A percentile compares a stretch with the other conserved stretches of the same genome.
These are phyloP conservation scores for Teleogryllus occipitalis DNA, from an alignment of 1,140 invertebrate genomes.

Conservation along the genomic window DNA sequence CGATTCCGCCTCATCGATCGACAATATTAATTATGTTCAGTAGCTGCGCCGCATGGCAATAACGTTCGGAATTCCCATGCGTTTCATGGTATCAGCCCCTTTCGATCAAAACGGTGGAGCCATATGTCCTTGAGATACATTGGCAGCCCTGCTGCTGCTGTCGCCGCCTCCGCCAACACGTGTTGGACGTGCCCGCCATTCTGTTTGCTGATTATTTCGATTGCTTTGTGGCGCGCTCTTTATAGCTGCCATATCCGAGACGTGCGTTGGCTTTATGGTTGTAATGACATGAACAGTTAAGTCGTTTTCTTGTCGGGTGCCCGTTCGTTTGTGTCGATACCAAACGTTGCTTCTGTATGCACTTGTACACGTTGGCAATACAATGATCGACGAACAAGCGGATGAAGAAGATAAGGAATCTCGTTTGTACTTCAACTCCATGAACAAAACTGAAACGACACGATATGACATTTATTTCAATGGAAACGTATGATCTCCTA, in stretches of 20 bases:
- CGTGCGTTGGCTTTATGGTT: background rate
- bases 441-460: too few species aligned
- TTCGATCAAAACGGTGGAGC: background rate
- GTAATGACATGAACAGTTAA: background rate
- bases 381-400: too few species aligned
- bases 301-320: background rate
- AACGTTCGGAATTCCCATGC: background rate
- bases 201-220: background rate
- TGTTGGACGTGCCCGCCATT: background rate
- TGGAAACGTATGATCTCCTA: too few species aligned
- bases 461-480: too few species aligned
- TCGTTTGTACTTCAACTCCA: too few species aligned
- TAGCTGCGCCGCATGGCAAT: background rate
- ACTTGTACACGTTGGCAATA: too few species aligned
- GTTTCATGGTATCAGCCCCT: background rate
- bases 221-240: background rate
- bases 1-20: background rate
- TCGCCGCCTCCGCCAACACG: background rate
- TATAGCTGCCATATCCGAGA: background rate
- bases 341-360: too few species aligned
- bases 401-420: too few species aligned
- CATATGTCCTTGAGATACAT: background rate
- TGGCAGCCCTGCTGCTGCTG: background rate
- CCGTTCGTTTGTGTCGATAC: too few species aligned
- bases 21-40: background rate